Evolutionary conservation across 2,113 vertebrate species (phyloP).

Genomic region (Electrona antarctica): DNA sequence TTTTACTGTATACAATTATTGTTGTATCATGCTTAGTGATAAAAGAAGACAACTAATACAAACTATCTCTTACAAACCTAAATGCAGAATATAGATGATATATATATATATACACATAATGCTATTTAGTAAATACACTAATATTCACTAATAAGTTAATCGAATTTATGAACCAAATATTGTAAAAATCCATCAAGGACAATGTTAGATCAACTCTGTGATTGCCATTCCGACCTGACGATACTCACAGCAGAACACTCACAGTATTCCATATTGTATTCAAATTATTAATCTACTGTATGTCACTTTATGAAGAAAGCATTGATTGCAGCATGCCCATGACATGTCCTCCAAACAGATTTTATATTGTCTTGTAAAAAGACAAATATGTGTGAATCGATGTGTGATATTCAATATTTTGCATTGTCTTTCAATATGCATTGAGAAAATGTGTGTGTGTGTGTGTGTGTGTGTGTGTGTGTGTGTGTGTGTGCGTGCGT

Average conservation of each 20-base stretch:
- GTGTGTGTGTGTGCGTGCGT: slow-evolving; percentile 22
- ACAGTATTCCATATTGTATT: slow-evolving; percentile 62
- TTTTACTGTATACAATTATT: slow-evolving; percentile 62
- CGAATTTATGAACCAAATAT: slow-evolving; percentile 65
- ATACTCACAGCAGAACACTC: slow-evolving; percentile 40
- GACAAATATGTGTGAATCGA: slow-evolving; percentile 30
- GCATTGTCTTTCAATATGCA: background rate
- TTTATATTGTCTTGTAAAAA: slow-evolving; percentile 48
- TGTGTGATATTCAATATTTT: slow-evolving; percentile 37
- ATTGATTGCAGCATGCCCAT: slow-evolving; percentile 67
- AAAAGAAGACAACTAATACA: slow-evolving; percentile 36
- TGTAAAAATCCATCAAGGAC: slow-evolving; percentile 49
- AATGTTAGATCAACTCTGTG: slow-evolving; percentile 40
- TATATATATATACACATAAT: slow-evolving; percentile 37
- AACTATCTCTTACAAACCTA: slow-evolving; percentile 52
- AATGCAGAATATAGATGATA: slow-evolving; percentile 45
- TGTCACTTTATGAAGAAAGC: slow-evolving; percentile 39
- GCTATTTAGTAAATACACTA: slow-evolving; percentile 51
- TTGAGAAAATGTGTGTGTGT: slow-evolving; percentile 26
- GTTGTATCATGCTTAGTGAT: slow-evolving; percentile 62
- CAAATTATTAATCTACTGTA: slow-evolving; percentile 46
- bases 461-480: slow-evolving; percentile 21
- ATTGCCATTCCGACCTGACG: slow-evolving; percentile 34
- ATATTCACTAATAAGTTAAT: slow-evolving; percentile 65
- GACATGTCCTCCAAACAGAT: slow-evolving; percentile 45